Base-by-base conservation (phyloP, 2,113 vertebrate species). In the Eira barbara region DNA sequence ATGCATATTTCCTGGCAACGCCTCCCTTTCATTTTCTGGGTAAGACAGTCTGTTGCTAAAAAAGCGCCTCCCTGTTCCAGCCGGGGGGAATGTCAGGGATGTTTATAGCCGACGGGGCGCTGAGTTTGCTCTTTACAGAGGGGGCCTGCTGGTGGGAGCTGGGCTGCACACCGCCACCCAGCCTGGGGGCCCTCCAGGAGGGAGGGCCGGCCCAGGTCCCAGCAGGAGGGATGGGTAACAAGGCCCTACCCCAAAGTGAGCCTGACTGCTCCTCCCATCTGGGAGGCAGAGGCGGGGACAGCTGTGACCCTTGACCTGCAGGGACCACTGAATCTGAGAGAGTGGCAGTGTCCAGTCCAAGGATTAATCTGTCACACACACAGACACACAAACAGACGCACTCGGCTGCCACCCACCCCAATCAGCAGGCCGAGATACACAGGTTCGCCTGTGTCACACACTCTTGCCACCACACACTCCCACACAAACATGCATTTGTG, bases 1-100 rank as follows among this genome's bases (percentile, higher is more conserved):
- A 39, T 39, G 89, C 55, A 1, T 61, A 74, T 83, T 90, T 95
- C 95, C 86, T 95, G 95, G 93, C 96, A 84, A 73, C 23, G 23
- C 9, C 84, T 23, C 69, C 36, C 65, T 83, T 79, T 67, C 95
- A 7, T 92, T 83, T 96, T 96, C 94, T 92, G 89, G 87, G 61
- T 71, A 31, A 89, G 59, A 92, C 52, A 96, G 42, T 79, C 86
- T 63, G 49, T 79, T 89, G 65, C 89, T 97, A 81, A 97, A 95
- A 95, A 95, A 95, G 76, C 52, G 81, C 81, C 21, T 63, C n/a
- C 84, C 45, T 25, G 25, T 91, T 42, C 81, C 47, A 42, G 7
- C 57, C 34, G 9, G 39, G 73, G 73, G 93, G 67, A 85, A 61
- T 0, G 1, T 71, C 69, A 42, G 93, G 55, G 93, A 65, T 21